Conservation (phyloP, 35 echinoderm and acorn worm genomes). For the Strongylocentrotus purpuratus region DNA sequence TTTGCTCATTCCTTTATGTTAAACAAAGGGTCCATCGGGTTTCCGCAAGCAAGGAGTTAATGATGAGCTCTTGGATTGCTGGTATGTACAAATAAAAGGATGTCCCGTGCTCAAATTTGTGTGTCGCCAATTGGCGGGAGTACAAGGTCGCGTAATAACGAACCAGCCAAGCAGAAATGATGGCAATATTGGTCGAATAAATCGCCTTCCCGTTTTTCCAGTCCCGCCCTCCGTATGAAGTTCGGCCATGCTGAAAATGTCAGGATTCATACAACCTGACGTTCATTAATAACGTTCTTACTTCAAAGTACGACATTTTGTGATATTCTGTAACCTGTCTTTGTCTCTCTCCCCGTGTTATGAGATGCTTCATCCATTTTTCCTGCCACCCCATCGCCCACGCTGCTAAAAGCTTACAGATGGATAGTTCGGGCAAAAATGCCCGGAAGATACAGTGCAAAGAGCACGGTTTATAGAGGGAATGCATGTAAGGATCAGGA, state of each 20-base stretch:
- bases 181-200: neutral
- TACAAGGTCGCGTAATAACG: neutral
- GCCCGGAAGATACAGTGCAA: neutral
- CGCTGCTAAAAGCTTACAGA: neutral
- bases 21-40: no score
- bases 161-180: neutral
- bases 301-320: neutral
- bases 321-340: neutral
- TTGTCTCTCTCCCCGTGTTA: neutral
- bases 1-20: no score
- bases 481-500: neutral
- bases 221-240: neutral
- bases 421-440: neutral
- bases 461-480: neutral
- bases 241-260: neutral
- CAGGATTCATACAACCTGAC: neutral
- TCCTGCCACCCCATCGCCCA: neutral
- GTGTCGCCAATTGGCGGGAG: neutral
- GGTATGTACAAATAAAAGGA: neutral
- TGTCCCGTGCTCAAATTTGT: conserved; percentile 16
- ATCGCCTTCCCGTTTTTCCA: neutral
- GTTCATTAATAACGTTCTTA: neutral
- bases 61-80: neutral
- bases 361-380: neutral
- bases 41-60: neutral